Percentiles rank a stretch among this genome's conserved stretches.
Evolutionary conservation across 2,888 invertebrate species (phyloP).

Genomic region (Dyspetes luteomarginatus): DNA sequence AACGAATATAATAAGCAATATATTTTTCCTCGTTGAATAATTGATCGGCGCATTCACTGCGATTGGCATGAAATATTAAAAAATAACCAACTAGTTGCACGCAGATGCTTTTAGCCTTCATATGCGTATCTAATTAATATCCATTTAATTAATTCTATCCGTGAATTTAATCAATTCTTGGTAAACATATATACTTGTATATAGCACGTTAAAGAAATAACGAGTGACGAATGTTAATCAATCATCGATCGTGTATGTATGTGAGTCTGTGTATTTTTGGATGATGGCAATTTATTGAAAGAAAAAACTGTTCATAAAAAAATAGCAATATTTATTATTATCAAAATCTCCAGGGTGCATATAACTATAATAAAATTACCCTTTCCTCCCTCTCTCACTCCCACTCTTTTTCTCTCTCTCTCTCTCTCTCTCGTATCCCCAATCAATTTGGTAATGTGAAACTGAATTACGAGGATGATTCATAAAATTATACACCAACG

Average conservation of each 20-base stretch:
- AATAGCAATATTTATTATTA: not conserved
- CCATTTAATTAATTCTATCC: not conserved
- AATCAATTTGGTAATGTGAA: slow-evolving; percentile 10
- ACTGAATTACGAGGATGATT: slow-evolving; percentile 26
- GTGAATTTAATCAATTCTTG: not conserved
- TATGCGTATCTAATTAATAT: slow-evolving; percentile 31
- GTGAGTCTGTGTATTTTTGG: too few relatives aligned
- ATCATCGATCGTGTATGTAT: not conserved
- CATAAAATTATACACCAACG: slow-evolving; percentile 17
- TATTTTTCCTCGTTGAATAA: not conserved
- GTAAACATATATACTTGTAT: not conserved
- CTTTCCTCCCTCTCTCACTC: not conserved
- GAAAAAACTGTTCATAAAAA: not conserved
- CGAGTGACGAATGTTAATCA: not conserved
- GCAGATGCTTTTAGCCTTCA: too few relatives aligned
- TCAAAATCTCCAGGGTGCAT: not conserved
- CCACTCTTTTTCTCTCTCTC: not conserved
- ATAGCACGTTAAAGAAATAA: not conserved
- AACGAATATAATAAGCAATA: not conserved
- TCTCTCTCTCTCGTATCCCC: not conserved
- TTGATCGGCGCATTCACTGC: not conserved
- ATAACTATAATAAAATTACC: not conserved
- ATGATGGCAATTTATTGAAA: not conserved
- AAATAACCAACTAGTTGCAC: too few relatives aligned
- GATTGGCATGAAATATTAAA: too few relatives aligned